Percentiles rank a stretch among this genome's conserved stretches.
These are phyloP conservation scores for Manacus vitellinus DNA, from an alignment of 2,113 vertebrate genomes.

Conservation along the genomic window DNA sequence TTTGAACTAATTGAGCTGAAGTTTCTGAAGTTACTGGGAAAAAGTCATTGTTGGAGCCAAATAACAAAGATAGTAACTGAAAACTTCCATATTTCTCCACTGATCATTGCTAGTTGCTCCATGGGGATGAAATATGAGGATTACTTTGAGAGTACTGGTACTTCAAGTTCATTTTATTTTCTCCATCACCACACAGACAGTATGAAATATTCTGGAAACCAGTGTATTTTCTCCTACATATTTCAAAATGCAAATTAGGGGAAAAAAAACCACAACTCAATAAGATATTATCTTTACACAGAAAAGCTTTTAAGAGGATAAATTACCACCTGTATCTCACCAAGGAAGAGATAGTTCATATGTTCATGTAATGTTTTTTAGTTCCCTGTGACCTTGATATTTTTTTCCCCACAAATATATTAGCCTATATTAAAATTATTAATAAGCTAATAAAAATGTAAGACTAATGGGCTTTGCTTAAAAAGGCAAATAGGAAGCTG, in stretches of 20 bases:
- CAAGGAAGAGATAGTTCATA: background rate
- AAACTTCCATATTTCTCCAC: background rate
- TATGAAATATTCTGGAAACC: background rate
- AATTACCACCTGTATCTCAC: background rate
- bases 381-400: background rate
- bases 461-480: conserved; percentile 13
- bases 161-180: background rate
- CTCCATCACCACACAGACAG: background rate
- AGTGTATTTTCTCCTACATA: background rate
- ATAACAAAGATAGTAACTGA: background rate
- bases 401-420: background rate
- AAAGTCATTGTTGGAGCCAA: background rate
- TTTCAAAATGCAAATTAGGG: background rate
- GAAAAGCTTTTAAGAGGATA: conserved; percentile 11
- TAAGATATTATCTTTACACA: background rate
- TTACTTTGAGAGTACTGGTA: background rate
- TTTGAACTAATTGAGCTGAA: background rate
- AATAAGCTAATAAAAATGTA: background rate
- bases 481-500: background rate
- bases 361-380: background rate
- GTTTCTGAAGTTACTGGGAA: background rate
- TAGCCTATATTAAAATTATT: conserved; percentile 9
- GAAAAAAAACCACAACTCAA: background rate
- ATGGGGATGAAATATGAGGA: background rate
- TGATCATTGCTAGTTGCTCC: background rate